Base-by-base conservation (phyloP, 2,113 vertebrate species). In the Amphiprion percula region DNA sequence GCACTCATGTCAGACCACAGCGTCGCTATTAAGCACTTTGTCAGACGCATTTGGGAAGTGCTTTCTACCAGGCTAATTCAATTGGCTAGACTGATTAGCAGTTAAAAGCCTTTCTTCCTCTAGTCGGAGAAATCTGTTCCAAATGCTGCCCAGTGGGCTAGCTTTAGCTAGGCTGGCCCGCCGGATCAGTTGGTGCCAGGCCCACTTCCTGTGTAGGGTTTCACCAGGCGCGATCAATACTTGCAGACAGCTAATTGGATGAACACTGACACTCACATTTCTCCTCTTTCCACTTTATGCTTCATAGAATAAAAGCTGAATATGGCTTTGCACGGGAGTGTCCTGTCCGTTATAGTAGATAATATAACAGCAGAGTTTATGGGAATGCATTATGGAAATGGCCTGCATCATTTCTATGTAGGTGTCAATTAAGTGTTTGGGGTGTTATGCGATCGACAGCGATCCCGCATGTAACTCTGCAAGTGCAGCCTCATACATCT, bases 91-190 rank as follows among this genome's bases (percentile, higher is more conserved):
- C 92, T 93, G 91, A 92, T 94, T 87, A 87, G 90, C 90, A 87
- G 90, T 92, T 94, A 94, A 94, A 94, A 94, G 90, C 91, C 84
- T 90, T 88, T 90, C 90, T 91, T 93, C 90, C 90, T 89, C 86
- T 87, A 78, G 87, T 86, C 79, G 37, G 77, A 89, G 84, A 79
- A 76, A 81, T 91, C 68, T 49, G 44, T 85, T 90, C 79, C 85
- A 88, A 80, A 88, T 90, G 88, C 69, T 89, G 90, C 90, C 87
- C 83, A 87, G 71, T 83, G 80, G 80, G 86, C 83, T 86, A 87
- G 71, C 84, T 75, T 80, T 26, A 84, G 81, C 74, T 67, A 52
- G 83, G 80, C 80, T 75, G 79, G 78, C 56, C 81, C 85, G 76
- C 68, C 58, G 80, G 80, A 89, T 88, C 79, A 71, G 68, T 85